These are phyloP conservation scores for Mustela lutreola DNA, from an alignment of 2,113 vertebrate genomes.

Conservation along the genomic window DNA sequence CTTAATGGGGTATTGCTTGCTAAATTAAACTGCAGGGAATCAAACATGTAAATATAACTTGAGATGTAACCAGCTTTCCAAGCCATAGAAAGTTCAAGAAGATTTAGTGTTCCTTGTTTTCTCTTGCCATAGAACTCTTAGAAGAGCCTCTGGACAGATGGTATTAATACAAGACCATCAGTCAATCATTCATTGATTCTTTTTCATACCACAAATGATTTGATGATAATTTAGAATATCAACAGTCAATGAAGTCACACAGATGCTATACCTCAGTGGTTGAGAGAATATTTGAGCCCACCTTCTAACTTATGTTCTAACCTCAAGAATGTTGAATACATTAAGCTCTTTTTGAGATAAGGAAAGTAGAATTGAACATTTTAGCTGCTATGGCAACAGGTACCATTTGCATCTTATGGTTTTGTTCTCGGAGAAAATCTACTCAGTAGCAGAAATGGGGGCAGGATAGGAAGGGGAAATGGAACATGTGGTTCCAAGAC, in stretches of 20 bases:
- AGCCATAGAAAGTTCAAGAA: slow-evolving; percentile 36
- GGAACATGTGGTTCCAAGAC: slow-evolving; percentile 9
- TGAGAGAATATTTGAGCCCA: not conserved
- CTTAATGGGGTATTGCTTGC: slow-evolving; percentile 6
- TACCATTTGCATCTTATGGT: not conserved
- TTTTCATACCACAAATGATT: not conserved
- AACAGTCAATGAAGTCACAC: not conserved
- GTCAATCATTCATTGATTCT: slow-evolving; percentile 15
- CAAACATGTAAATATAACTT: slow-evolving; percentile 23
- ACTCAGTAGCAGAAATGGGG: not conserved
- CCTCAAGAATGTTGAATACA: not conserved
- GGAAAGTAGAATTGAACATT: slow-evolving; percentile 1
- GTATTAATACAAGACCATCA: not conserved
- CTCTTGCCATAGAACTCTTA: not conserved
- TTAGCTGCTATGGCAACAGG: slow-evolving; percentile 64
- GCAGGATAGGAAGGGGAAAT: not conserved
- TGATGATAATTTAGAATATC: slow-evolving; percentile 26
- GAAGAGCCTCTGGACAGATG: slow-evolving; percentile 5
- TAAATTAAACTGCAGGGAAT: slow-evolving; percentile 61
- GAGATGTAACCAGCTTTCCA: slow-evolving; percentile 61
- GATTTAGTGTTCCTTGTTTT: slow-evolving; percentile 10
- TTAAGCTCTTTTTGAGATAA: not conserved
- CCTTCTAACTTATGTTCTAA: not conserved
- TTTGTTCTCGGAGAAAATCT: slow-evolving; percentile 62
- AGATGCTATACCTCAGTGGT: not conserved